Evolutionary conservation across 1,140 invertebrate genomes (phyloP).

Genomic region (Micrasema longulum): DNA sequence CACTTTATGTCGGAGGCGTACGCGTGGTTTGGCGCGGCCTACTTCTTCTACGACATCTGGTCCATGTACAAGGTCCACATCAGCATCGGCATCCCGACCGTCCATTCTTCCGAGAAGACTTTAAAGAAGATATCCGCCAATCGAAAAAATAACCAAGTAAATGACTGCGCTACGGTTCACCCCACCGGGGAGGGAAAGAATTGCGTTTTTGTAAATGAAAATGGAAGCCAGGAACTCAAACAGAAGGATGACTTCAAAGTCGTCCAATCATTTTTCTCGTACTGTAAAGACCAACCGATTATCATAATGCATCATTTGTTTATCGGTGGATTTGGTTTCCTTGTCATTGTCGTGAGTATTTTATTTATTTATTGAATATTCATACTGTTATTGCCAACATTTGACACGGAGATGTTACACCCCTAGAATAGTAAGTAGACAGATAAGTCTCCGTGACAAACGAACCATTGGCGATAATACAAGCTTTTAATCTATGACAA

Average conservation of each 20-base stretch:
- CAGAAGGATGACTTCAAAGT: conserved; percentile 23
- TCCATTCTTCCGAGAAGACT: conserved; percentile 40
- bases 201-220: conserved; percentile 56
- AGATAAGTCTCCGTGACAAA: no score
- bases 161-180: background rate
- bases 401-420: no score
- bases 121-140: conserved; percentile 39
- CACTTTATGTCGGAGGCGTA: conserved; percentile 80
- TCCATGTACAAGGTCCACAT: conserved; percentile 76
- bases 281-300: conserved; percentile 72
- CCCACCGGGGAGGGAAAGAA: conserved; percentile 46
- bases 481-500: no score
- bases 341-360: conserved; percentile 74
- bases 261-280: conserved; percentile 65
- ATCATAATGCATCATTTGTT: conserved; percentile 81
- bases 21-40: conserved; percentile 81
- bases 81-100: conserved; percentile 56
- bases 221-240: background rate
- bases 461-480: no score
- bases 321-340: conserved; percentile 77
- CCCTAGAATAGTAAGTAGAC: no score
- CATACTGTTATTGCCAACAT: no score
- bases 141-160: background rate
- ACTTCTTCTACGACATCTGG: conserved; percentile 83
- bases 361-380: no score